These are phyloP conservation scores for Nylanderia fulva DNA, from an alignment of 1,140 invertebrate genomes.

Conservation along the genomic window DNA sequence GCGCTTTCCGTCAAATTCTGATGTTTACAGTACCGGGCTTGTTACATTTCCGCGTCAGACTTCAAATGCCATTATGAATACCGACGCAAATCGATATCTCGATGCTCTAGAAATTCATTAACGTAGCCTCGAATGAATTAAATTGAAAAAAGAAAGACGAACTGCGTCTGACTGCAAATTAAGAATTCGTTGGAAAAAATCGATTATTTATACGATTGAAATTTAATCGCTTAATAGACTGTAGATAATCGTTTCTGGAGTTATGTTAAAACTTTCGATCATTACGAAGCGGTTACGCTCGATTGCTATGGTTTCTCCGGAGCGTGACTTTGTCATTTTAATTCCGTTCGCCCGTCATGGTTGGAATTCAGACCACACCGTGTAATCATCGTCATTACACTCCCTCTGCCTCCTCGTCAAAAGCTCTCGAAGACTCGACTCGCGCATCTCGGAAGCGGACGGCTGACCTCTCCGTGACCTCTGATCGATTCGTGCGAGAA, in stretches of 20 bases:
- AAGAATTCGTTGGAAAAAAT: not conserved
- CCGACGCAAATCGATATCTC: not conserved
- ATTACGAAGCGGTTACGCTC: not conserved
- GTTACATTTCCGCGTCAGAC: slow-evolving; percentile 11
- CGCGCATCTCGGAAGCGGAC: slow-evolving; percentile 34
- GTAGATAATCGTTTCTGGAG: not conserved
- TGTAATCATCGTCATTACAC: slow-evolving; percentile 42
- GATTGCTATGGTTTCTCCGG: not conserved
- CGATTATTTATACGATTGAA: not conserved
- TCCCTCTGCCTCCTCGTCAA: slow-evolving; percentile 13
- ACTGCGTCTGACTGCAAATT: not conserved
- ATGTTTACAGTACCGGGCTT: slow-evolving; percentile 14
- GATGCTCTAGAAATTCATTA: not conserved
- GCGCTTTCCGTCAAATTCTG: not conserved
- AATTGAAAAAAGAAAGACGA: not conserved
- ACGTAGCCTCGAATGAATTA: not conserved
- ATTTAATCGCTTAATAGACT: not conserved
- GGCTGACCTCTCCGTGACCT: slow-evolving; percentile 69
- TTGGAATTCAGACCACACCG: slow-evolving; percentile 5
- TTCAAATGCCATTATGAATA: not conserved
- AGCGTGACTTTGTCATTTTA: slow-evolving; percentile 8
- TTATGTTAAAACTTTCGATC: not conserved
- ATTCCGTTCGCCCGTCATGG: slow-evolving; percentile 5
- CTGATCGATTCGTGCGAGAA: slow-evolving; percentile 44
- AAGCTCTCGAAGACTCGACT: slow-evolving; percentile 23